Conservation (phyloP, 2,888 invertebrate genomes). For the Mesochorus sp. region DNA sequence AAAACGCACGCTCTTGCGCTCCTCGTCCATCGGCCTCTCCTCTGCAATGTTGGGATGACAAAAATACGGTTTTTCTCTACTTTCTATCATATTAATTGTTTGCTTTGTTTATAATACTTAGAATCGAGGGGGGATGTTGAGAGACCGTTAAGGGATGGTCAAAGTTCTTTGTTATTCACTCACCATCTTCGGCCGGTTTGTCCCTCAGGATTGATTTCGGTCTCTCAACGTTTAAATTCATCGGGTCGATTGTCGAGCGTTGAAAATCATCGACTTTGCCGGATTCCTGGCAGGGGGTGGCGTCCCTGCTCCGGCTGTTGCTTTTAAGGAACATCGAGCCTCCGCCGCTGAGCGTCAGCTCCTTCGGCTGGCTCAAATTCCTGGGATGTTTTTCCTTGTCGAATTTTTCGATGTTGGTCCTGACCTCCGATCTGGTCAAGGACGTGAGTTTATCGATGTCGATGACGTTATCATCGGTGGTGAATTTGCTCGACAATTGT, state of each 20-base stretch:
- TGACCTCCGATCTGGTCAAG: conserved; percentile 69
- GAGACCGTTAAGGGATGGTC: no score
- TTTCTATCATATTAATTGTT: background rate
- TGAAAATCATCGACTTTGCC: conserved; percentile 73
- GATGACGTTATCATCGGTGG: conserved; percentile 78
- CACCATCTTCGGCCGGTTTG: conserved; percentile 78
- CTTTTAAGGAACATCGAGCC: conserved; percentile 87
- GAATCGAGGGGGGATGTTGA: no score
- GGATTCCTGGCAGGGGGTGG: conserved; percentile 76
- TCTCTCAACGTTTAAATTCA: conserved; percentile 68
- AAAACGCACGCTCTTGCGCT: conserved; percentile 89
- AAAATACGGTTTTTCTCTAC: background rate
- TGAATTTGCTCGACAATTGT: conserved; percentile 79
- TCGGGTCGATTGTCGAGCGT: background rate
- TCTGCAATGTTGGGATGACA: conserved; percentile 69
- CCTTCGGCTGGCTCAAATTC: conserved; percentile 80
- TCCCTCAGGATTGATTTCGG: conserved; percentile 80
- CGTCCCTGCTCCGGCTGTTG: conserved; percentile 78
- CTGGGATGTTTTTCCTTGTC: conserved; percentile 81
- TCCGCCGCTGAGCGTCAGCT: conserved; percentile 82
- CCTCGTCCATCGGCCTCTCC: conserved; percentile 85
- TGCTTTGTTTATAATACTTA: no score
- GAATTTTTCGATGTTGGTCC: conserved; percentile 66
- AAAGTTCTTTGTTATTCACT: conserved; percentile 58
- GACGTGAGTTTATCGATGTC: conserved; percentile 78